These are phyloP conservation scores for Melanargia galathea DNA, from an alignment of 2,888 invertebrate genomes.

Conservation along the genomic window DNA sequence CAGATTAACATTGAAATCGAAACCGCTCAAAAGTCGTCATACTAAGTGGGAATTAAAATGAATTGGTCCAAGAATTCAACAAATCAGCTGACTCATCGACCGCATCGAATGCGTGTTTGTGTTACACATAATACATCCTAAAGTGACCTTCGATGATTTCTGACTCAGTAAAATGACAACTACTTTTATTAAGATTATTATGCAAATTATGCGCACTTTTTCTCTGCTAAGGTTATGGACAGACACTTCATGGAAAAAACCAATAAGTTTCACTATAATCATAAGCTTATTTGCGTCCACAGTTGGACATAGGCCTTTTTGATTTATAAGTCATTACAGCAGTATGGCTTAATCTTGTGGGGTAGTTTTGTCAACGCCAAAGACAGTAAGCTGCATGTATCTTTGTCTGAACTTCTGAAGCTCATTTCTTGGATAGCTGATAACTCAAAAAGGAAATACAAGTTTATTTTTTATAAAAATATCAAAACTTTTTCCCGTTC, in stretches of 20 bases:
- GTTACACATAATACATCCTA: slow-evolving; percentile 21
- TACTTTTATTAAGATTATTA: not conserved
- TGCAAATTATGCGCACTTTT: slow-evolving; percentile 4
- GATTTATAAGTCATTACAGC: no score
- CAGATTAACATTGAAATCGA: not conserved
- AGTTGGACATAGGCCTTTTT: no score
- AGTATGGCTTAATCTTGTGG: no score
- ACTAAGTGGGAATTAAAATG: not conserved
- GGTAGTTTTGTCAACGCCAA: no score
- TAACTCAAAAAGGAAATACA: no score
- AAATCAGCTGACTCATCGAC: slow-evolving; percentile 20
- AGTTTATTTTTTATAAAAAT: no score
- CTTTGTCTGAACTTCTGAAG: no score
- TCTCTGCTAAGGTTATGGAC: not conserved
- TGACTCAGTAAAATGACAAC: slow-evolving; percentile 19
- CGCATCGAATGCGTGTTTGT: slow-evolving; percentile 19
- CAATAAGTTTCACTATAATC: not conserved
- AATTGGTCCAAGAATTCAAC: slow-evolving; percentile 3
- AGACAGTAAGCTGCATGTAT: no score
- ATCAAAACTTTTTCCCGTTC: no score
- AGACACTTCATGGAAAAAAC: not conserved
- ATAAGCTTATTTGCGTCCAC: not conserved
- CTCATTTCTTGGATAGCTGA: no score
- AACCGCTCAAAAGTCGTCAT: slow-evolving; percentile 2
- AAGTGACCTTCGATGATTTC: slow-evolving; percentile 19